Evolutionary conservation across 2,113 vertebrate species (phyloP).

Genomic region (human): DNA sequence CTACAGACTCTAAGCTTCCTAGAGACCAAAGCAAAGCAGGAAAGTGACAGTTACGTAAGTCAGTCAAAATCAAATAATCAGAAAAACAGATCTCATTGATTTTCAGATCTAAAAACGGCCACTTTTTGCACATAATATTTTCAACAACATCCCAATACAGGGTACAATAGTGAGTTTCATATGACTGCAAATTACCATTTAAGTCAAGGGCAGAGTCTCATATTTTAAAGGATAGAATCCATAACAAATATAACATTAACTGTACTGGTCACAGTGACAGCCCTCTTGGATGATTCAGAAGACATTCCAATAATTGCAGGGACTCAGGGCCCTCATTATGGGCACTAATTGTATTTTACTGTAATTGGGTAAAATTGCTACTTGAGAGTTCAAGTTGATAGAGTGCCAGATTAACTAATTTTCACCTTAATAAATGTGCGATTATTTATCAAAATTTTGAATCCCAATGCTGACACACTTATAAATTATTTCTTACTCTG

Average conservation of each 20-base stretch:
- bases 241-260: neutral
- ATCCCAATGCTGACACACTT: neutral
- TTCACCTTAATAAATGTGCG: slow-evolving; percentile 67
- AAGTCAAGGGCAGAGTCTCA: neutral
- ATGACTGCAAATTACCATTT: neutral
- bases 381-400: slow-evolving; percentile 64
- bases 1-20: neutral
- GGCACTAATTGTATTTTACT: slow-evolving; percentile 70
- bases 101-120: neutral
- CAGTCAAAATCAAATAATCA: neutral
- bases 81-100: neutral
- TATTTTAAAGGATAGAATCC: neutral
- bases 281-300: slow-evolving; percentile 50
- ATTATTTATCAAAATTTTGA: slow-evolving; percentile 62
- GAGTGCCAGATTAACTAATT: slow-evolving; percentile 67
- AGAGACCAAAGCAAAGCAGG: neutral
- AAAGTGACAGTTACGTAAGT: neutral
- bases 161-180: neutral
- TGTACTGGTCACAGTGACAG: slow-evolving; percentile 12
- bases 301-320: slow-evolving; percentile 61
- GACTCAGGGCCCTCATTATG: slow-evolving; percentile 55
- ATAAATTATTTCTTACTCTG: neutral
- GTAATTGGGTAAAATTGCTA: slow-evolving; percentile 63
- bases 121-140: neutral
- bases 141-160: neutral